Percentiles rank a stretch among this genome's conserved stretches.
Conservation (phyloP, 2,113 vertebrate genomes). For the Eclectus roratus region DNA sequence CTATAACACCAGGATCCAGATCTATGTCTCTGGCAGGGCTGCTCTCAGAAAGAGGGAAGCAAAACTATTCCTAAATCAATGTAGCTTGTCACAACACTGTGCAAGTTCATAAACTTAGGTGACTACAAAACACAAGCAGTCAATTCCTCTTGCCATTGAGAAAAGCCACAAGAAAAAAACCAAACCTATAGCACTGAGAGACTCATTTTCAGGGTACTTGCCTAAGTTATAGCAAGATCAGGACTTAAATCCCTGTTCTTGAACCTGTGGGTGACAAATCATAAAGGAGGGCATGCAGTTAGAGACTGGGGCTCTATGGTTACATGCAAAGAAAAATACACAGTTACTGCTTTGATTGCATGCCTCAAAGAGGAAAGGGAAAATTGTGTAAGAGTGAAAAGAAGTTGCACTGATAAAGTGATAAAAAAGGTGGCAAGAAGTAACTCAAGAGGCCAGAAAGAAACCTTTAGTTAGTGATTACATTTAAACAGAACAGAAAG, state of each 20-base stretch:
- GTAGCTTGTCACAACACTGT: background rate
- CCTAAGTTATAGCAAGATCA: background rate
- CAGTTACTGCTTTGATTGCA: background rate
- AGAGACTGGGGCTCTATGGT: background rate
- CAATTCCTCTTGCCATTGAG: background rate
- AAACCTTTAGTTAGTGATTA: background rate
- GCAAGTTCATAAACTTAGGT: background rate
- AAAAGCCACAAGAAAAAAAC: background rate
- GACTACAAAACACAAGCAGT: background rate
- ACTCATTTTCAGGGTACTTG: background rate
- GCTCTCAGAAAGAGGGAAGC: background rate
- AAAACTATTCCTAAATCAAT: background rate
- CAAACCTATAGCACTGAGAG: background rate
- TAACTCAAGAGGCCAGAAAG: background rate
- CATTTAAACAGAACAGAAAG: background rate
- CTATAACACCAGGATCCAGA: background rate
- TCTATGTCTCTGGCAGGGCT: background rate
- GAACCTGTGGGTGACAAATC: background rate
- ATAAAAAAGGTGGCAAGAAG: background rate
- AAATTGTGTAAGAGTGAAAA: background rate
- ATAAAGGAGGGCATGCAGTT: background rate
- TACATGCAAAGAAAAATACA: background rate
- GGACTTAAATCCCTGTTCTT: background rate
- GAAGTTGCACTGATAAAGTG: background rate
- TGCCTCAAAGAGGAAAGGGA: background rate